Evolutionary conservation across 2,113 vertebrate species (phyloP), one percentile per base, ranked within the genome.

Genomic region (Arothron firmamentum): DNA sequence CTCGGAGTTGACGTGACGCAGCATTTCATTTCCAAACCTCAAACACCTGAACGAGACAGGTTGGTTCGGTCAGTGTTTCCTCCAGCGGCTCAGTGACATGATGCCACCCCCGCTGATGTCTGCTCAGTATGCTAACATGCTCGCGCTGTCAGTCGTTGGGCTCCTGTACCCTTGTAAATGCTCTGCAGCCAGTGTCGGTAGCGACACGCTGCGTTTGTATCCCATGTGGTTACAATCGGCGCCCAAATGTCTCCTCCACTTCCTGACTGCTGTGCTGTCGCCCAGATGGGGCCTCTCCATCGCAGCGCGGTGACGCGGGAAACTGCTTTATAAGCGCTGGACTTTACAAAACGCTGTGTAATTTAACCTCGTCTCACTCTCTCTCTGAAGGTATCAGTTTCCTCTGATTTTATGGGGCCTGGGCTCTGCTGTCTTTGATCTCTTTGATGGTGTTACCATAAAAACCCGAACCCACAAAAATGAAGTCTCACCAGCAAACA

Each of bases 401-500:
- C 78, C 70, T 18, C 41, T 71, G 43, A 52, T 80, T 81, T 85
- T 52, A 75, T 82, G 78, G 73, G 81, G 69, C 60, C 46, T 47
- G 56, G 50, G 20, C 61, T 56, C 60, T 57, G 53, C 72, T 65
- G 38, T 74, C 65, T 88, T 86, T 87, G 74, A 86, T 86, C 73
- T 83, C 62, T 20, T 75, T 75, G 73, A 78, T 65, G 58, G 52
- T 67, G 57, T 43, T 19, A 16, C 58, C 46, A 47, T 71, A 56
- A 82, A 84, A 80, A 52, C 20, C 20, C 5, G 34, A 55, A 49
- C 60, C 17, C 46, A 38, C 20, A 20, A 52, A 42, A 48, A 62
- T 45, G 13, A 20, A 64, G 28, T 52, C 62, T 49, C 15, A 57
- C 50, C 58, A 17, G 57, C 70, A 31, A 50, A 70, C 66, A 52